Evolutionary conservation across 2,113 vertebrate species (phyloP), one percentile per base, ranked within the genome.

Genomic region (Ellobius talpinus): DNA sequence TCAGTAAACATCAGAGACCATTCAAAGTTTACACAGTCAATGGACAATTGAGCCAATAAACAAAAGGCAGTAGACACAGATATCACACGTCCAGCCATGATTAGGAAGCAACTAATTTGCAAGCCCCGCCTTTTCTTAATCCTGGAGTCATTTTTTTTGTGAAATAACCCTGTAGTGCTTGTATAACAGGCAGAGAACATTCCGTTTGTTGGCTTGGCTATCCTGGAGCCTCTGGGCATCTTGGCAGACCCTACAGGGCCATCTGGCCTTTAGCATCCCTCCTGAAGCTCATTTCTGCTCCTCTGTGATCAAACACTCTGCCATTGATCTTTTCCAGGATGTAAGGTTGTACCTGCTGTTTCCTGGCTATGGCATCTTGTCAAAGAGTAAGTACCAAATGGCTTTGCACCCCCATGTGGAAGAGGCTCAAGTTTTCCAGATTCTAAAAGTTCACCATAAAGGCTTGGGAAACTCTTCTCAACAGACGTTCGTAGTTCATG

Each of bases 201-300:
- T 16, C 65, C 9, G 3, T 76, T 89, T 55, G 63, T 73, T 95
- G 90, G 61, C 81, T 68, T 85, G 58, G 63, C 58, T 94, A 73
- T 78, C 50, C 81, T 58, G 1, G 63, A 77, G 89, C 87, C 87
- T 76, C 91, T 39, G 91, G 87, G 82, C 14, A 82, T 95, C 92
- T 87, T 97, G 97, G 96, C 97, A 97, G 95, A 79, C 23, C 24
- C 66, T 85, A 23, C 19, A 66, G 36, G 33, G 19, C 98, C 97
- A 97, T 97, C 90, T 98, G 98, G 93, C 63, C 78, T 78, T 52
- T 23, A 84, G 90, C 66, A 93, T 92, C 66, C 78, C 58, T 86
- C 89, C 90, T 50, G 92, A 95, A 93, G 92, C 63, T 95, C 61
- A 87, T 90, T 66, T 94, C 82, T 87, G 89, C 89, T 96, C 61